Evolutionary conservation across 2,113 vertebrate genomes (phyloP), one percentile per base, ranked within the genome.

Genomic region (Tragelaphus scriptus): DNA sequence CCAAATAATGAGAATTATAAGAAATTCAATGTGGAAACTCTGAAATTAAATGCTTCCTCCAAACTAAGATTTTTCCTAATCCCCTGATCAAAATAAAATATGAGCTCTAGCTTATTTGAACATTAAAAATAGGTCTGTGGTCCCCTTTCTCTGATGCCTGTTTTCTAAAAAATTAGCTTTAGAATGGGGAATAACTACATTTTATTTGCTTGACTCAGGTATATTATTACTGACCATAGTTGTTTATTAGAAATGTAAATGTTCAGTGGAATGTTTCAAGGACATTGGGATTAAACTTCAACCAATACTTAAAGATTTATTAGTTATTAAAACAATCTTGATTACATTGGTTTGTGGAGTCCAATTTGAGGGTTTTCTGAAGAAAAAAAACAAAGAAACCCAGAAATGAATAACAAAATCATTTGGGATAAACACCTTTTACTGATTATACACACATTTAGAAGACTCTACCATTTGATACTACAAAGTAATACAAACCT

Each of bases 261-360:
- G 95, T 97, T 98, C 97, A 98, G 55, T 97, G 97, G 75, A 98
- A 97, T 97, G 85, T 98, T 98, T 98, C 98, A 98, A 98, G 36
- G 97, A 97, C 53, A 40, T 51, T 59, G 28, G 88, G 91, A 98
- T 98, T 98, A 97, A 95, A 98, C 58, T 97, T 93, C 93, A 98
- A 90, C 85, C 97, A 97, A 97, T 97, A 98, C 55, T 93, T 95
- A 89, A 14, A 94, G 96, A 98, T 98, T 89, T 98, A 98, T 92
- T 97, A 97, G 95, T 96, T 55, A 98, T 97, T 90, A 90, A 80
- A 98, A 97, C 40, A 90, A n/a, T 85, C 95, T 98, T 98, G 95
- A 98, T 98, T 98, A 80, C 96, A 89, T 92, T 98, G 86, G 49
- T 95, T 90, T 96, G 7, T 91, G n/a, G 2, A 32, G 90, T 55